These are phyloP conservation scores for Melanotaenia parkinsoni DNA, from an alignment of 2,797 vertebrate species.

Conservation along the genomic window DNA sequence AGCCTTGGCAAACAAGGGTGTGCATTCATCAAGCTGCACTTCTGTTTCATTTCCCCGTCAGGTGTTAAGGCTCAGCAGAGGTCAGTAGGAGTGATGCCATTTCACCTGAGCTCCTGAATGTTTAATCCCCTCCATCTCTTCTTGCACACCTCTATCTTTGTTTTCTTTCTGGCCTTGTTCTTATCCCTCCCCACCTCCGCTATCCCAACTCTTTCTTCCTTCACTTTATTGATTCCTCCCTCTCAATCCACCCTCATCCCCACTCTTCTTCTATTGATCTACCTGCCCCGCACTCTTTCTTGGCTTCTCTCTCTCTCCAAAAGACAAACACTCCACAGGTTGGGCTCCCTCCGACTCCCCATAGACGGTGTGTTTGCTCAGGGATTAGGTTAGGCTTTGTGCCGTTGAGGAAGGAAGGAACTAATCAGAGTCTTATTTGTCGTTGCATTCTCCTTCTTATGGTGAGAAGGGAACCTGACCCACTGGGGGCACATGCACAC, in stretches of 20 bases:
- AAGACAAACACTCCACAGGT: slow-evolving; percentile 62
- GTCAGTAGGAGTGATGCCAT: slow-evolving; percentile 53
- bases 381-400: slow-evolving; percentile 68
- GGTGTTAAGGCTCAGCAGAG: slow-evolving; percentile 44
- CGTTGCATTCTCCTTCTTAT: slow-evolving; percentile 64
- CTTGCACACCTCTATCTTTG: slow-evolving; percentile 29
- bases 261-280: slow-evolving; percentile 42
- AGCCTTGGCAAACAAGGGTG: slow-evolving; percentile 68
- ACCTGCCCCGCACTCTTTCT: slow-evolving; percentile 19
- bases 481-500: neutral
- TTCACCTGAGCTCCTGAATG: slow-evolving; percentile 58
- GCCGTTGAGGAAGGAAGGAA: slow-evolving; percentile 74
- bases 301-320: slow-evolving; percentile 15
- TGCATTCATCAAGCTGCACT: slow-evolving; percentile 59
- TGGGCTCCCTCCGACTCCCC: slow-evolving; percentile 18
- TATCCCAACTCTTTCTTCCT: slow-evolving; percentile 18
- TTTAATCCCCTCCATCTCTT: slow-evolving; percentile 42
- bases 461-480: slow-evolving; percentile 59
- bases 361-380: slow-evolving; percentile 59
- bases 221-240: slow-evolving; percentile 43
- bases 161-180: slow-evolving; percentile 11
- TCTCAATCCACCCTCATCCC: slow-evolving; percentile 24
- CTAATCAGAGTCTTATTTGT: slow-evolving; percentile 78
- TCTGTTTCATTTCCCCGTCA: slow-evolving; percentile 64
- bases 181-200: slow-evolving; percentile 17